Base-by-base conservation (phyloP, 2,113 vertebrate genomes). In the Anas platyrhynchos region DNA sequence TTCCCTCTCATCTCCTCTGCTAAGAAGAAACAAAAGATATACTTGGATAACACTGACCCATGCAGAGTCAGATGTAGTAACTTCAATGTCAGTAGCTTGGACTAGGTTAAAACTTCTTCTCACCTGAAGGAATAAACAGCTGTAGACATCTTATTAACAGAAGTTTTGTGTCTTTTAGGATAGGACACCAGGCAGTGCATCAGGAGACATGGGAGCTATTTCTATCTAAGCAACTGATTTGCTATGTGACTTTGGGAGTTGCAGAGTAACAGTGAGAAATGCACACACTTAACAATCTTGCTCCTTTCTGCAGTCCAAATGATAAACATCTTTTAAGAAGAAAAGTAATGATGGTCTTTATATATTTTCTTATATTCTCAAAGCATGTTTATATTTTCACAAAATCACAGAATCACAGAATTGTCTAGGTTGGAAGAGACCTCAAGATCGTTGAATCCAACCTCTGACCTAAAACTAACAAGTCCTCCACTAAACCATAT, bases 261-360 rank as follows among this genome's bases (percentile, higher is more conserved):
- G 32, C 31, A 81, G 16, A 92, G n/a, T 71, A 78, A 78, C 74
- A n/a, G 55, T 91, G 69, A 92, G 73, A 93, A 86, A 95, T 86
- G 25, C 12, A 74, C 38, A 62, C 5, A 46, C 25, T 79, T 77
- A 85, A 75, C 59, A 83, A 46, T 8, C 20, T 67, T 15, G 1
- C 32, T 92, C 34, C 34, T 94, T 92, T 83, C 34, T 61, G 48
- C 23, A 48, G 32, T 82, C 93, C 38, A 81, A 66, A 67, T 72
- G 13, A 80, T 17, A 69, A 78, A 84, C 9, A 41, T 4, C 29
- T 83, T 91, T 74, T 29, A 82, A 43, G 20, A 61, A 56, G 17
- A 75, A 69, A 83, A 88, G 29, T 61, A 71, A 16, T 2, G 18
- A 12, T 13, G 41, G 17, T 29, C 15, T 90, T 87, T 27, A 32